phyloP scores from a whole-genome alignment of 2,888 invertebrate genomes.

The Oegoconia quadripuncta region DNA sequence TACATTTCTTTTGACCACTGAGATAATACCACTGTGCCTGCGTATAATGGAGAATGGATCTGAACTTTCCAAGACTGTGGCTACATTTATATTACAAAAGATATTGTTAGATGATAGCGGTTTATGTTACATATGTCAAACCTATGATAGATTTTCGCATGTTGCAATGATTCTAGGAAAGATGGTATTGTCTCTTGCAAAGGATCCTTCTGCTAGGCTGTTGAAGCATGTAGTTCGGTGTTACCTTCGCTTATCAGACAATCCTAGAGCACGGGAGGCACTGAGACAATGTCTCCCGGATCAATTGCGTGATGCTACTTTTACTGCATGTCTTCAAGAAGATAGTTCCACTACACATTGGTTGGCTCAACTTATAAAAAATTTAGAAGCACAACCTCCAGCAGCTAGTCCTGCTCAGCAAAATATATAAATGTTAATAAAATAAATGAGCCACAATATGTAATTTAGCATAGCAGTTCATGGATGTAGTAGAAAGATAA shows the following conservation, averaged over 20 bases:
- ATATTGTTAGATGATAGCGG: constrained; percentile 99
- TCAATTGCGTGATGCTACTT: constrained; percentile 97
- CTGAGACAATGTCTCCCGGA: constrained; percentile 98
- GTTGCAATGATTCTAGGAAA: constrained; percentile 99
- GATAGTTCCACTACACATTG: constrained; percentile 99
- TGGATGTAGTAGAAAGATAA: too few species aligned
- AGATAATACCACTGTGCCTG: constrained; percentile 98
- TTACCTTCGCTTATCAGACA: constrained; percentile 97
- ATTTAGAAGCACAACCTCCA: constrained; percentile 85
- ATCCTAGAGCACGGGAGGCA: constrained; percentile 97
- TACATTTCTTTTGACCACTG: constrained; percentile 97
- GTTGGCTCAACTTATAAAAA: constrained; percentile 95
- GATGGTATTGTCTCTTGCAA: constrained; percentile 98
- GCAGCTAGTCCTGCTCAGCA: constrained; percentile 71
- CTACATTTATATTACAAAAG: constrained; percentile 99
- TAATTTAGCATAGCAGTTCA: too few species aligned
- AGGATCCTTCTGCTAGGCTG: constrained; percentile 97
- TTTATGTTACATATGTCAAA: constrained; percentile 98
- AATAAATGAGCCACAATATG: too few species aligned
- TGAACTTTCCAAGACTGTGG: constrained; percentile 99
- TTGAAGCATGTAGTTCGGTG: constrained; percentile 99
- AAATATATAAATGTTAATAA: constrained; percentile 68
- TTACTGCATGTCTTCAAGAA: constrained; percentile 94
- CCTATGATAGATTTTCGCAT: constrained; percentile 99
- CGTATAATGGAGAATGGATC: constrained; percentile 99